Conservation (phyloP, 2,113 vertebrate genomes). For the Microcebus murinus region DNA sequence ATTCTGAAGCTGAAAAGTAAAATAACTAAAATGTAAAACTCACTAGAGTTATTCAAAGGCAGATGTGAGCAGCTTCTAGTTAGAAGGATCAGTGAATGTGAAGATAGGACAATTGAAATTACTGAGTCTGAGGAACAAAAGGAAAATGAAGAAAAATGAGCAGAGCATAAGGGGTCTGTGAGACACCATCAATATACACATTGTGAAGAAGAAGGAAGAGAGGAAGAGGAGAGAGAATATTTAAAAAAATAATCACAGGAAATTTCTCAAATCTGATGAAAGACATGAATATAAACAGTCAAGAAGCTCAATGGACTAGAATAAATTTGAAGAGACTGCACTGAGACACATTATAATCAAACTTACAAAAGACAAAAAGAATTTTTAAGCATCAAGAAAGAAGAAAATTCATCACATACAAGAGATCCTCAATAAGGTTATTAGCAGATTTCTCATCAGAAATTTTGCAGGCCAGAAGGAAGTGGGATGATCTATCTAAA, state of each 20-base stretch:
- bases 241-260: too few species aligned
- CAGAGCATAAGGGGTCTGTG: neutral
- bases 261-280: too few species aligned
- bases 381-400: too few species aligned
- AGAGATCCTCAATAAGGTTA: too few species aligned
- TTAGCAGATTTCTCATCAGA: too few species aligned
- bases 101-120: neutral
- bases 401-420: too few species aligned
- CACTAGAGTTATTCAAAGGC: neutral
- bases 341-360: neutral
- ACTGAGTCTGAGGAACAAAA: neutral
- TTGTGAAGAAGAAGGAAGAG: too few species aligned
- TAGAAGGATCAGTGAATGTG: neutral
- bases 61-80: neutral
- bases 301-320: neutral
- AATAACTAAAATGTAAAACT: neutral
- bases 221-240: too few species aligned
- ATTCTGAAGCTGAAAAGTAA: neutral
- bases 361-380: too few species aligned
- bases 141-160: neutral
- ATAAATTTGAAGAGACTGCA: neutral
- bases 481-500: too few species aligned
- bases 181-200: neutral
- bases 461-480: too few species aligned
- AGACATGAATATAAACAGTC: neutral